phyloP scores from a whole-genome alignment of 2,797 vertebrate species.

The Lithobates pipiens region DNA sequence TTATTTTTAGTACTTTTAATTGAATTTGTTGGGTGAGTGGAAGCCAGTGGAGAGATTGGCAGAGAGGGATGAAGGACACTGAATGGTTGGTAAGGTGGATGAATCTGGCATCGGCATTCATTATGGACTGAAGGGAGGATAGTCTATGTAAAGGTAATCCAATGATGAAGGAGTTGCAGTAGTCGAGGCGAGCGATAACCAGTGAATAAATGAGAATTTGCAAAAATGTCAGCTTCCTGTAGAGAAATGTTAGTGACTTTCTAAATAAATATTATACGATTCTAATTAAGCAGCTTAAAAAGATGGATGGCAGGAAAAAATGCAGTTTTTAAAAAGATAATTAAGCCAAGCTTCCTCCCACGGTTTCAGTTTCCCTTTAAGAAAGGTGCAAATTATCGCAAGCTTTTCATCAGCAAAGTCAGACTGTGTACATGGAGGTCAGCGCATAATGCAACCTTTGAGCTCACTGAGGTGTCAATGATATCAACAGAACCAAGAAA shows the following conservation, averaged over 20 bases:
- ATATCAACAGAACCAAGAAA: slow-evolving; percentile 34
- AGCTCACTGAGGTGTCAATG: slow-evolving; percentile 20
- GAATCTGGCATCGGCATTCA: too few relatives aligned
- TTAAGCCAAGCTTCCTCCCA: slow-evolving; percentile 6
- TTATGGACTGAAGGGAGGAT: too few relatives aligned
- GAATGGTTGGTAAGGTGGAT: too few relatives aligned
- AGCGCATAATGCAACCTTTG: slow-evolving; percentile 13
- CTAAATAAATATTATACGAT: background rate
- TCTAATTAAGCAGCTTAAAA: slow-evolving; percentile 4
- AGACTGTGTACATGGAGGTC: background rate
- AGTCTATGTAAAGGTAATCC: too few relatives aligned
- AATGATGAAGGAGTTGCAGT: too few relatives aligned
- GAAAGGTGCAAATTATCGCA: slow-evolving; percentile 13
- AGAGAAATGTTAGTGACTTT: background rate
- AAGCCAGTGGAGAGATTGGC: too few relatives aligned
- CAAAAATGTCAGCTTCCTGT: background rate
- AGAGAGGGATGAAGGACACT: too few relatives aligned
- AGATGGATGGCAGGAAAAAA: background rate
- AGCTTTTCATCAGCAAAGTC: background rate
- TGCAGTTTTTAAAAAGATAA: background rate
- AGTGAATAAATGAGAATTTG: background rate
- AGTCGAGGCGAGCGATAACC: too few relatives aligned
- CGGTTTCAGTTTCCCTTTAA: slow-evolving; percentile 4
- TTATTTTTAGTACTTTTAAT: too few relatives aligned
- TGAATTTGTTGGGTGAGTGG: too few relatives aligned